phyloP scores from a whole-genome alignment of 2,113 vertebrate species.

The Meleagris gallopavo region DNA sequence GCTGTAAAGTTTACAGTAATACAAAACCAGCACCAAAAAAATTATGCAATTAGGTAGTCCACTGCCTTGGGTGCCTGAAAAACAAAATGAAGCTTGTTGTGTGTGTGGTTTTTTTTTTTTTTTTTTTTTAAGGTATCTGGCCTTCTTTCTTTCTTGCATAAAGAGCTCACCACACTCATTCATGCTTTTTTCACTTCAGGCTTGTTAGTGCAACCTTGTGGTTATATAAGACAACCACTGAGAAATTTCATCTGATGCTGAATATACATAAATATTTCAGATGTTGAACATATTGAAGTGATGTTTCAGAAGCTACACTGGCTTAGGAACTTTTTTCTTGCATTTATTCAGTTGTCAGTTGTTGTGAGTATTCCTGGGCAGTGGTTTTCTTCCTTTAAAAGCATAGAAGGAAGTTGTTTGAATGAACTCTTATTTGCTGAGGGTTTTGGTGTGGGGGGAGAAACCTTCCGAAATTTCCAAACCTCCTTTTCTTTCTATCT shows the following conservation, averaged over 20 bases:
- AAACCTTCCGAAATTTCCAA: neutral
- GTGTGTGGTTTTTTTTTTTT: neutral
- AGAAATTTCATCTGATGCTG: constrained; percentile 24
- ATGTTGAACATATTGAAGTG: neutral
- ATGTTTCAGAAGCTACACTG: neutral
- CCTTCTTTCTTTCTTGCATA: neutral
- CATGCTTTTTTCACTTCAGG: constrained; percentile 48
- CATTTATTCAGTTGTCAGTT: neutral
- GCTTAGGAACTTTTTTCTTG: neutral
- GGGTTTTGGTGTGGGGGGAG: neutral
- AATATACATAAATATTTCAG: constrained; percentile 24
- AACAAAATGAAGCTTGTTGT: neutral
- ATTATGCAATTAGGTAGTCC: neutral
- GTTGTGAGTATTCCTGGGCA: neutral
- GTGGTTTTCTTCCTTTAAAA: neutral
- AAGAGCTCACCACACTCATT: constrained; percentile 7
- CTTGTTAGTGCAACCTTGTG: constrained; percentile 29
- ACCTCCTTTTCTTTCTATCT: neutral
- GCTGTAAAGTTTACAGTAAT: neutral
- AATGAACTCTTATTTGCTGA: neutral
- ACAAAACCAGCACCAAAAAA: neutral
- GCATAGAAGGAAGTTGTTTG: neutral
- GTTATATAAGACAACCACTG: neutral
- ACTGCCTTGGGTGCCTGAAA: neutral
- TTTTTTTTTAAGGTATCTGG: neutral